Evolutionary conservation across 1,140 invertebrate species (phyloP).

Genomic region (Nylanderia fulva): DNA sequence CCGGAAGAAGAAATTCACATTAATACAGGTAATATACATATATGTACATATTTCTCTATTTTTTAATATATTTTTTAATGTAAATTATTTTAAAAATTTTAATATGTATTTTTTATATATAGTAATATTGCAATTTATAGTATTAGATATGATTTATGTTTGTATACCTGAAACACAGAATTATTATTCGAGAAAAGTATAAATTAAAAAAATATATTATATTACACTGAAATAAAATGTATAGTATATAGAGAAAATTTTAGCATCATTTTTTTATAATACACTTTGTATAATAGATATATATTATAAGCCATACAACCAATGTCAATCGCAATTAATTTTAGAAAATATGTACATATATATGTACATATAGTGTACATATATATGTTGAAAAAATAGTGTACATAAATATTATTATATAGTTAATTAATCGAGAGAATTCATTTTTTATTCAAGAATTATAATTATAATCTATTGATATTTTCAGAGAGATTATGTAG

Average conservation of each 20-base stretch:
- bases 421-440: constrained; percentile 1
- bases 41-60: too few relatives aligned
- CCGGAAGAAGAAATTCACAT: constrained; percentile 72
- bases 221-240: neutral
- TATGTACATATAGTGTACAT: neutral
- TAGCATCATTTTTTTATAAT: neutral
- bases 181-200: neutral
- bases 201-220: neutral
- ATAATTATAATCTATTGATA: constrained; percentile 25
- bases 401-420: constrained; percentile 6
- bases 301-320: neutral
- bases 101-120: too few relatives aligned
- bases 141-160: too few relatives aligned
- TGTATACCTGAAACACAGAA: neutral
- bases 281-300: neutral
- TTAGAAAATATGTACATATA: neutral
- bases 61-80: neutral
- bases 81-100: neutral
- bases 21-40: constrained; percentile 70
- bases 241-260: neutral
- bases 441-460: neutral
- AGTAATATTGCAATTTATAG: too few relatives aligned
- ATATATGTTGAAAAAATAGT: neutral
- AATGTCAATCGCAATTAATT: neutral
- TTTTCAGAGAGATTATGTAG: constrained; percentile 75